These are phyloP conservation scores for Lasioglossum villosulum DNA, from an alignment of 2,888 invertebrate genomes.

Conservation along the genomic window DNA sequence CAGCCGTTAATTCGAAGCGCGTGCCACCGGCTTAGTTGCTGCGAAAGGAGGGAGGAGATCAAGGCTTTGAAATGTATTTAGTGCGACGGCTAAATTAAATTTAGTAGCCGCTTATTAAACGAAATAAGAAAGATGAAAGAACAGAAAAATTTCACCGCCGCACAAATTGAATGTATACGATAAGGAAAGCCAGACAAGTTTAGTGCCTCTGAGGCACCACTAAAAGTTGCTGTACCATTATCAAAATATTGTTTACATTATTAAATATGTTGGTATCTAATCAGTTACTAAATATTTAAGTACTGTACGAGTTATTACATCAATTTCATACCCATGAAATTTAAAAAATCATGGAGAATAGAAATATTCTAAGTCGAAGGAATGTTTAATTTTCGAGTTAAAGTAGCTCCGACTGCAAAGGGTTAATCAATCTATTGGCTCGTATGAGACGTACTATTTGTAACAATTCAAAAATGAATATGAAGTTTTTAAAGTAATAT, in stretches of 20 bases:
- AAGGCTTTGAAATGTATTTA: conserved; percentile 21
- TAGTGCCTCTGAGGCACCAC: no score
- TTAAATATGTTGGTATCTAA: no score
- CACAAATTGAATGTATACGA: background rate
- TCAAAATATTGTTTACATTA: no score
- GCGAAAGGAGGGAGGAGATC: conserved; percentile 19
- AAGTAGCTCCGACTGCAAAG: no score
- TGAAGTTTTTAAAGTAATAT: background rate
- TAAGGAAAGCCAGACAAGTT: background rate
- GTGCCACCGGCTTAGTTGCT: conserved; percentile 4
- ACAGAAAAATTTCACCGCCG: background rate
- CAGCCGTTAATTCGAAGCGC: conserved; percentile 27
- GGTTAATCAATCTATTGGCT: no score
- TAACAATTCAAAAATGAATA: background rate
- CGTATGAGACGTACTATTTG: background rate
- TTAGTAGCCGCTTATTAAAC: background rate
- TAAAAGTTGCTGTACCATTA: no score
- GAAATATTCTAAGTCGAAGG: no score
- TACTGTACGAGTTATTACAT: no score
- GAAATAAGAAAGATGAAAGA: background rate
- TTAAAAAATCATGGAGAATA: no score
- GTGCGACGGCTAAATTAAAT: background rate
- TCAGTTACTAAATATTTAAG: no score
- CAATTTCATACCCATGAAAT: no score
- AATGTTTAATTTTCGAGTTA: no score